A percentile compares a stretch with the other conserved stretches of the same genome.
phyloP scores from a whole-genome alignment of 2,888 invertebrate genomes.

The Pyrgus malvae region DNA sequence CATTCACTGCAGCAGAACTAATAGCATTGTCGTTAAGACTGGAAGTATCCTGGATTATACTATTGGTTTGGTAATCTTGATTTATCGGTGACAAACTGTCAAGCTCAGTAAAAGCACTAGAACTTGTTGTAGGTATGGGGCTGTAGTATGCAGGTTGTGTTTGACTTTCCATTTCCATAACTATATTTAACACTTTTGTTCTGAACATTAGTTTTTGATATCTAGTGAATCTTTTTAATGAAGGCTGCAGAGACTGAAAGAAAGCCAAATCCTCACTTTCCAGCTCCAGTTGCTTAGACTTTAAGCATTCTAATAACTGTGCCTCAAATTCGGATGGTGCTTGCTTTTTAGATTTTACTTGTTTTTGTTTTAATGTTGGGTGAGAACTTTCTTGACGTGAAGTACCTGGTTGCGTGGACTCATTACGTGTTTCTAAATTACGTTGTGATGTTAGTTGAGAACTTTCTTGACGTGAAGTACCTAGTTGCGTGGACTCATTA shows the following conservation, averaged over 20 bases:
- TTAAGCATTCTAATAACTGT: conserved; percentile 8
- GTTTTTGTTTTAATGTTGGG: conserved; percentile 4
- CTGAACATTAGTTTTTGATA: conserved; percentile 8
- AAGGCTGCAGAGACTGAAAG: conserved; percentile 8
- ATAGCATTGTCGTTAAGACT: conserved; percentile 8
- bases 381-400: conserved; percentile 8
- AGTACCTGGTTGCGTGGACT: conserved; percentile 8
- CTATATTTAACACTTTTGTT: conserved; percentile 8
- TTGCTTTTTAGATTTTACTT: conserved; percentile 8
- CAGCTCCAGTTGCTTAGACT: conserved; percentile 3
- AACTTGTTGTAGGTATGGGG: conserved; percentile 5
- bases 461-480: conserved; percentile 8
- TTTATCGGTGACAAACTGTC: conserved; percentile 8
- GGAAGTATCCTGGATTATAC: conserved; percentile 6
- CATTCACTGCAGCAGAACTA: conserved; percentile 8
- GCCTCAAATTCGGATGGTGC: conserved; percentile 6
- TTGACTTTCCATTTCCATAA: conserved; percentile 8
- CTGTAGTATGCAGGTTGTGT: conserved; percentile 8
- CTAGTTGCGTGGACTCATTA: conserved; percentile 7
- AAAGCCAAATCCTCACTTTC: conserved; percentile 6
- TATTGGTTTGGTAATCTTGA: conserved; percentile 8
- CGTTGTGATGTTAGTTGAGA: conserved; percentile 5
- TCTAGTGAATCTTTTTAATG: conserved; percentile 8
- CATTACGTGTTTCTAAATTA: conserved; percentile 5
- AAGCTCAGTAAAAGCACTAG: conserved; percentile 8